These are phyloP conservation scores for Parnassius smintheus DNA, from an alignment of 2,888 invertebrate genomes.

Conservation along the genomic window DNA sequence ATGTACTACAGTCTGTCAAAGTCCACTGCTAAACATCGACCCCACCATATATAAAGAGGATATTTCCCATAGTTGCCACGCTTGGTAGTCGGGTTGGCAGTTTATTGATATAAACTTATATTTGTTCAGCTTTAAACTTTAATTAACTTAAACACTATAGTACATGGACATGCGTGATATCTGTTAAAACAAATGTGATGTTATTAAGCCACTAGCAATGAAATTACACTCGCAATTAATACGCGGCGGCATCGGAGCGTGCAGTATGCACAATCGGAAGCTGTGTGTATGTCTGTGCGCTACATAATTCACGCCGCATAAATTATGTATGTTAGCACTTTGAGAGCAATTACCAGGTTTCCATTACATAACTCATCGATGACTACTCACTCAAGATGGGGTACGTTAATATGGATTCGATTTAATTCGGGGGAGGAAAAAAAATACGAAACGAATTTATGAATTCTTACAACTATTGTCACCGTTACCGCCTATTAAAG, in stretches of 20 bases:
- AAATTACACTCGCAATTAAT: constrained; percentile 33
- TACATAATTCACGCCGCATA: constrained; percentile 64
- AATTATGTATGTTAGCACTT: constrained; percentile 78
- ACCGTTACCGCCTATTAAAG: no score
- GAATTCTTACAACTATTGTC: no score
- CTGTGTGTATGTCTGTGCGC: constrained; percentile 28
- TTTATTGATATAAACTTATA: background rate
- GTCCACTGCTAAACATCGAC: no score
- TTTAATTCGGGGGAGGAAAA: background rate
- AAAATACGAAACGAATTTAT: no score
- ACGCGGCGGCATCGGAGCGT: constrained; percentile 40
- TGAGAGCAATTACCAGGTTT: constrained; percentile 76
- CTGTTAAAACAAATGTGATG: background rate
- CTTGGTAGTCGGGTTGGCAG: no score
- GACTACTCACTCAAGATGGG: constrained; percentile 57
- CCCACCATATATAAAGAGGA: no score
- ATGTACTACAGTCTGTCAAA: no score
- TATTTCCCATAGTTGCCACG: no score
- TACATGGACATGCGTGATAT: background rate
- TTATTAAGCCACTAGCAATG: constrained; percentile 14
- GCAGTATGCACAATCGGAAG: constrained; percentile 34
- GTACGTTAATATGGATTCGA: constrained; percentile 44
- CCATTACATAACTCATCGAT: constrained; percentile 79
- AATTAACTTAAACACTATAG: background rate
- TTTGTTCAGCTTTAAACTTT: background rate